Evolutionary conservation across 2,888 invertebrate genomes (phyloP), one percentile per base, ranked within the genome.

Genomic region (Lepidonotus clava): DNA sequence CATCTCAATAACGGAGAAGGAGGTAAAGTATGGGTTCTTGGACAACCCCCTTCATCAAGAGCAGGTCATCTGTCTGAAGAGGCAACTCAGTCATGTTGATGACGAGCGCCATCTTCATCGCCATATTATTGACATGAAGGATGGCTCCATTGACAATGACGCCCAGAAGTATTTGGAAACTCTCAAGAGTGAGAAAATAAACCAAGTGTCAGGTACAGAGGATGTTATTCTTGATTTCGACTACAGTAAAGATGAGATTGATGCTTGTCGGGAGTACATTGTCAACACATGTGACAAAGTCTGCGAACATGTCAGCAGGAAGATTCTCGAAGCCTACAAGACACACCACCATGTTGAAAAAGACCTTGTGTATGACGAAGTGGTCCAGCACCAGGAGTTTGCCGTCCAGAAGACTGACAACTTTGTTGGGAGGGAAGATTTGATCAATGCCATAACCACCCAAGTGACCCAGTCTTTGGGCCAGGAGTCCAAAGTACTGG

Each of bases 1-100:
- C 67, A 90, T 89, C 46, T 88, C 89, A 14, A 87, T 89, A 11
- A 89, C 89, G 24, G 89, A 89, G 66, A 53, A 87, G 14, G 89
- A 89, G 66, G 86, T 89, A 5, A 34, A 86, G 61, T 34, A 56
- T 32, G 89, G 89, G 8, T 32, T 89, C n/a, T 40, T 89, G 0
- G 36, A 85, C 24, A 87, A 88, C 61, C 36, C 46, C 11, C n/a
- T 32, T 5, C 34, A 34, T 24, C 8, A 51, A 28, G 80, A 80
- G 1, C 80, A 80, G 38, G 67, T 66, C 32, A 41, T 84, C 38
- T 84, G 66, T 41, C 14, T 84, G 21, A 66, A 28, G 4, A 36
- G 77, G 28, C 1, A 84, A 32, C 66, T 87, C 46, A 61, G 21
- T 28, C 28, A 84, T 46, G 41, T 87, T 5, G 21, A 41, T 2